A percentile compares a stretch with the other conserved stretches of the same genome.
Conservation (phyloP, 2,113 vertebrate genomes). For the Thermophis baileyi region DNA sequence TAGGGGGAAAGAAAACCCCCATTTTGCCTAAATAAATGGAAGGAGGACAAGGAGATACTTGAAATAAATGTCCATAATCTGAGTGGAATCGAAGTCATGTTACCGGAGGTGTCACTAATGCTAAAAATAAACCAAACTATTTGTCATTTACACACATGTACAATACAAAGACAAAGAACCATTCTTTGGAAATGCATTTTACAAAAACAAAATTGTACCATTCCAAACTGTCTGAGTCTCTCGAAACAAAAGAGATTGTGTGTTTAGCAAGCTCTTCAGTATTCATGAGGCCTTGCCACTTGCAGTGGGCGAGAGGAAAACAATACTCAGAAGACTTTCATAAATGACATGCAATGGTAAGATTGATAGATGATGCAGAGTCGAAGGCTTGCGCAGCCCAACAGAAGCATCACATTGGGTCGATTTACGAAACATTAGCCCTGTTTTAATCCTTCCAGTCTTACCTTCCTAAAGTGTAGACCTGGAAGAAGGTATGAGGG, state of each 20-base stretch:
- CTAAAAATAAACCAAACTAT: conserved; percentile 2
- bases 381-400: conserved; percentile 77
- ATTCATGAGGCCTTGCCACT: conserved; percentile 76
- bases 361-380: conserved; percentile 79
- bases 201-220: conserved; percentile 66
- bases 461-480: conserved; percentile 40
- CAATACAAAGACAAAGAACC: conserved; percentile 38
- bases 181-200: conserved; percentile 52
- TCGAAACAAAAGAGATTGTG: conserved; percentile 75
- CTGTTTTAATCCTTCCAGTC: conserved; percentile 46
- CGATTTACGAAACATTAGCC: conserved; percentile 60
- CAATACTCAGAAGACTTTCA: conserved; percentile 83
- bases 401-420: conserved; percentile 67
- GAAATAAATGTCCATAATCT: conserved; percentile 21
- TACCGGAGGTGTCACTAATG: conserved; percentile 19
- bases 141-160: conserved; percentile 42
- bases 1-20: not conserved
- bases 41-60: conserved; percentile 31
- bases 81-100: conserved; percentile 26
- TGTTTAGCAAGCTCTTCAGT: conserved; percentile 72
- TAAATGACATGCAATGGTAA: conserved; percentile 77
- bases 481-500: conserved; percentile 19
- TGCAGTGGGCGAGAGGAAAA: conserved; percentile 80
- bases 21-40: conserved; percentile 53
- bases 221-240: conserved; percentile 72